Evolutionary conservation across 1,140 invertebrate species (phyloP).

Genomic region (Cyclargus thomasi): DNA sequence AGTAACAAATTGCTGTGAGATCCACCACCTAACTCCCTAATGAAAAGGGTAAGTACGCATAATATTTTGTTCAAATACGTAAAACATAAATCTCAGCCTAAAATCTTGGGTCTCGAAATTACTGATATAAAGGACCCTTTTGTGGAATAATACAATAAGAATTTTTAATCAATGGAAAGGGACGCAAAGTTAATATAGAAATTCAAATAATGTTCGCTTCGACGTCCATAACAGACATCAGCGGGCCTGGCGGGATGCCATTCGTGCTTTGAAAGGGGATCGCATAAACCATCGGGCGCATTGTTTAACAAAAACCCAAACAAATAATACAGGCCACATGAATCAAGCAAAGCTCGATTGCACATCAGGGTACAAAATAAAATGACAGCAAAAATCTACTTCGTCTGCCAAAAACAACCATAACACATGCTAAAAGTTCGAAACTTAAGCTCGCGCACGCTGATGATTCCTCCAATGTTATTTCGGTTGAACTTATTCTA

Average conservation of each 20-base stretch:
- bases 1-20: background rate
- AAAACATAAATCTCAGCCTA: background rate
- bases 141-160: background rate
- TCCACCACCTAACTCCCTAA: background rate
- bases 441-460: no score
- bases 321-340: slow-evolving; percentile 17
- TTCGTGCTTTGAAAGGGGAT: slow-evolving; percentile 36
- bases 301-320: slow-evolving; percentile 27
- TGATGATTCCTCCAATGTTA: background rate
- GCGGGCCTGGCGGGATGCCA: slow-evolving; percentile 47
- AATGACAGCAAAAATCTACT: background rate
- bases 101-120: background rate
- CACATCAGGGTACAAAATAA: slow-evolving; percentile 9
- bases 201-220: slow-evolving; percentile 53
- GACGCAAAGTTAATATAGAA: slow-evolving; percentile 45
- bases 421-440: background rate
- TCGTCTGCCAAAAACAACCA: background rate
- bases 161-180: slow-evolving; percentile 21
- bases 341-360: slow-evolving; percentile 21
- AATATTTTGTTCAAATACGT: background rate
- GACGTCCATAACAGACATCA: slow-evolving; percentile 39
- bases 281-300: slow-evolving; percentile 27
- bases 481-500: background rate
- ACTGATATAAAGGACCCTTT: background rate
- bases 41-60: background rate